Evolutionary conservation across 2,888 invertebrate species (phyloP).

Genomic region (Ormyrus thymus): DNA sequence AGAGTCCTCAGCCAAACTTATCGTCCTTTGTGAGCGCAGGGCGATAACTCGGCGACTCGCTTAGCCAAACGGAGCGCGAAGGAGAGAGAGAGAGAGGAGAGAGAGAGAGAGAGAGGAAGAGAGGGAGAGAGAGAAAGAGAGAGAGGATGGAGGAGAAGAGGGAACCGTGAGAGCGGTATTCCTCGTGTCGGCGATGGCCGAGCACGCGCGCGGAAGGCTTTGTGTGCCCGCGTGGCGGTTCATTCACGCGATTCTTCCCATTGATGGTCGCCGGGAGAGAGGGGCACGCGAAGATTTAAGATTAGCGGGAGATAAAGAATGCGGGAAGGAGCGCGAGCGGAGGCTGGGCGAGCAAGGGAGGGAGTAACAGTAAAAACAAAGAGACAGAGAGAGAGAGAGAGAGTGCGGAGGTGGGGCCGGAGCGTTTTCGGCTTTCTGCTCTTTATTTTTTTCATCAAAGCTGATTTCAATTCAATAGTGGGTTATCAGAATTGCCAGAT

Average conservation of each 20-base stretch:
- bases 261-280: conserved; percentile 67
- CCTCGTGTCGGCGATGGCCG: conserved; percentile 60
- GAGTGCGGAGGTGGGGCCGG: not conserved
- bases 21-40: conserved; percentile 60
- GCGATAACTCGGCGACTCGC: conserved; percentile 59
- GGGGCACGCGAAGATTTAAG: conserved; percentile 45
- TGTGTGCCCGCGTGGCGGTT: conserved; percentile 63
- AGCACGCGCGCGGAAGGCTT: conserved; percentile 58
- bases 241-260: conserved; percentile 73
- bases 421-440: too few species aligned
- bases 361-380: conserved; percentile 39
- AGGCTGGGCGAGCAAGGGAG: not conserved
- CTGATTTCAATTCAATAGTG: too few species aligned
- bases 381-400: not conserved
- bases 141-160: conserved; percentile 52
- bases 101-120: conserved; percentile 3
- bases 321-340: conserved; percentile 27
- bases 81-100: conserved; percentile 36
- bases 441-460: too few species aligned
- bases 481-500: too few species aligned
- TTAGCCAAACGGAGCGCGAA: conserved; percentile 19
- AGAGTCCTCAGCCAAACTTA: conserved; percentile 52
- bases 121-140: conserved; percentile 34
- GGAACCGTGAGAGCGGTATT: conserved; percentile 73
- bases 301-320: conserved; percentile 54